Evolutionary conservation across 2,797 vertebrate genomes (phyloP).

Genomic region (Pelobates cultripes): DNA sequence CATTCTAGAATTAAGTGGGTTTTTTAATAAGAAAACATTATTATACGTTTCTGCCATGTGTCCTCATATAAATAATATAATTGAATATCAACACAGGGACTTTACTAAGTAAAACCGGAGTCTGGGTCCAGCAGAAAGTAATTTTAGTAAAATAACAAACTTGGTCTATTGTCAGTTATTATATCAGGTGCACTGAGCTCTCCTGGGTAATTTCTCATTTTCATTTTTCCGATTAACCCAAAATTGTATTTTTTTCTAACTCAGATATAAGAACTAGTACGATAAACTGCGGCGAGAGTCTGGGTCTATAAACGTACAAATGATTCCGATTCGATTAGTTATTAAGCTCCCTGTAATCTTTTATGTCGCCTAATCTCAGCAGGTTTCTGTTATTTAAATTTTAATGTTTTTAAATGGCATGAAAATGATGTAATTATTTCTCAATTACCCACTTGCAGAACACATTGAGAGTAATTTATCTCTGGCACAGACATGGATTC

Average conservation of each 20-base stretch:
- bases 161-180: neutral
- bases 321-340: constrained; percentile 51
- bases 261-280: neutral
- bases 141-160: neutral
- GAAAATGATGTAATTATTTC: constrained; percentile 63
- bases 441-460: constrained; percentile 60
- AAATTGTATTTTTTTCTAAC: neutral
- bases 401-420: constrained; percentile 62
- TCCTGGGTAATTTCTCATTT: constrained; percentile 17
- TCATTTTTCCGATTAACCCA: neutral
- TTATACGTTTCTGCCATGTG: neutral
- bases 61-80: neutral
- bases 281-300: constrained; percentile 47
- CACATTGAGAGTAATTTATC: constrained; percentile 53
- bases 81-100: neutral
- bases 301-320: constrained; percentile 58
- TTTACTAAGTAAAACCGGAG: neutral
- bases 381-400: constrained; percentile 63
- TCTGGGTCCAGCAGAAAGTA: neutral
- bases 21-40: no score
- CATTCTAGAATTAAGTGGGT: no score
- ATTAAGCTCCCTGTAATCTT: constrained; percentile 52
- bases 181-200: neutral
- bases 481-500: constrained; percentile 47
- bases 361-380: constrained; percentile 58